Percentiles rank a stretch among this genome's conserved stretches.
phyloP scores from a whole-genome alignment of 2,113 vertebrate species.

The Sclerurus mexicanus region DNA sequence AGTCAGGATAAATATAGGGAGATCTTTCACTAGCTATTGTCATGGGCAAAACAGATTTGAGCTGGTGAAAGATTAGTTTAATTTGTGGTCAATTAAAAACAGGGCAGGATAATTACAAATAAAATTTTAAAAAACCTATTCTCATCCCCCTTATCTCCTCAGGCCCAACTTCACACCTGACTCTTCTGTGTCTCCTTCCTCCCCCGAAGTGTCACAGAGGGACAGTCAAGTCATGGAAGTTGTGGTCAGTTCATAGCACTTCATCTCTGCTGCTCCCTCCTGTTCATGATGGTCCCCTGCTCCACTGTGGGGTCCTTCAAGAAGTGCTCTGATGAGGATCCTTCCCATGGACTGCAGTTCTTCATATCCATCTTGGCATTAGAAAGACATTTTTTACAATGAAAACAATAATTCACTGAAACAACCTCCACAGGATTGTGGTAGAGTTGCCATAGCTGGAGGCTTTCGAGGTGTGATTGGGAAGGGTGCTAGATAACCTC shows the following conservation, averaged over 20 bases:
- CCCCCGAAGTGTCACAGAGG: rapidly evolving
- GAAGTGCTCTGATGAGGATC: not conserved
- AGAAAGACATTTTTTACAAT: not conserved
- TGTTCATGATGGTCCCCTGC: not conserved
- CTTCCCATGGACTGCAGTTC: not conserved
- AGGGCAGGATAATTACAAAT: not conserved
- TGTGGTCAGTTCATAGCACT: not conserved
- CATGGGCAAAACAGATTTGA: not conserved
- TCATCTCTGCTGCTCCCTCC: not conserved
- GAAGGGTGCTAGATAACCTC: not conserved
- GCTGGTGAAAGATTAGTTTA: not conserved
- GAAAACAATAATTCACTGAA: not conserved
- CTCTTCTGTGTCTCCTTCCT: not conserved
- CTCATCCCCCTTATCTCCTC: not conserved
- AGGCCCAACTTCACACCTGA: not conserved
- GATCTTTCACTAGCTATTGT: not conserved
- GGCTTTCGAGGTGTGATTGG: not conserved
- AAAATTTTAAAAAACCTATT: not conserved
- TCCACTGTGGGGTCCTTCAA: rapidly evolving
- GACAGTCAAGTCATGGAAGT: rapidly evolving
- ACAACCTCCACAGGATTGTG: not conserved
- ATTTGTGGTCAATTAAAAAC: not conserved
- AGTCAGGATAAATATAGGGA: not conserved
- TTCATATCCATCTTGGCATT: not conserved
- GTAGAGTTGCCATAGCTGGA: not conserved